Percentiles rank a stretch among this genome's conserved stretches.
These are phyloP conservation scores for Nestor notabilis DNA, from an alignment of 2,113 vertebrate species.

Conservation along the genomic window DNA sequence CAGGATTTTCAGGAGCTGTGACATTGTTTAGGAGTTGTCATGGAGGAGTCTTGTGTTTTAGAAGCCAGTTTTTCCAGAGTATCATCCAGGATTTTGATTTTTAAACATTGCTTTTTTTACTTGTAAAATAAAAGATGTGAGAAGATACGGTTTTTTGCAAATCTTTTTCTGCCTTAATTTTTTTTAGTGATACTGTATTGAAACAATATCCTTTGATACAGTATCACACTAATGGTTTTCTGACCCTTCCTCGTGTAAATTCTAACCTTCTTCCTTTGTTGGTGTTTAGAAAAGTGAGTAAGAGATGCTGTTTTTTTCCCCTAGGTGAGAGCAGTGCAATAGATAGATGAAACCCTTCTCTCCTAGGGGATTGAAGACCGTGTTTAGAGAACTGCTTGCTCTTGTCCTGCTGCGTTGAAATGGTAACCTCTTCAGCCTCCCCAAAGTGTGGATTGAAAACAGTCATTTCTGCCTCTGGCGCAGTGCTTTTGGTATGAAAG, in stretches of 20 bases:
- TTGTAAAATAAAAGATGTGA: conserved; percentile 1
- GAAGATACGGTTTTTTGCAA: background rate
- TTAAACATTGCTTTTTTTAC: background rate
- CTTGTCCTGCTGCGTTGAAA: background rate
- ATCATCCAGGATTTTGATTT: background rate
- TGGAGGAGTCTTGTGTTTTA: background rate
- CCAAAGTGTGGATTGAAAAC: background rate
- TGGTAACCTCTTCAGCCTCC: background rate
- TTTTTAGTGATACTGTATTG: background rate
- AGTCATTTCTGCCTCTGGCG: background rate
- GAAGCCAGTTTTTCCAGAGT: background rate
- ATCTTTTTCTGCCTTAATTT: background rate
- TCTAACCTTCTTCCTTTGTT: background rate
- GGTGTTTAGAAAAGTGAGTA: background rate
- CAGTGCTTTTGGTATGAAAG: background rate
- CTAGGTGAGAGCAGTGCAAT: background rate
- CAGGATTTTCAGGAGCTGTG: background rate
- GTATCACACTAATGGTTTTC: background rate
- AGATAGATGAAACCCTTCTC: background rate
- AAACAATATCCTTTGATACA: background rate
- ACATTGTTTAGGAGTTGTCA: background rate
- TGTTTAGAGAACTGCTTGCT: background rate
- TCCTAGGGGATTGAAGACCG: background rate
- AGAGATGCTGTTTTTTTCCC: fast-evolving
- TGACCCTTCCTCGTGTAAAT: background rate